phyloP scores from a whole-genome alignment of 92 coral and sea anemone genomes.

The Phenganax subtilis region DNA sequence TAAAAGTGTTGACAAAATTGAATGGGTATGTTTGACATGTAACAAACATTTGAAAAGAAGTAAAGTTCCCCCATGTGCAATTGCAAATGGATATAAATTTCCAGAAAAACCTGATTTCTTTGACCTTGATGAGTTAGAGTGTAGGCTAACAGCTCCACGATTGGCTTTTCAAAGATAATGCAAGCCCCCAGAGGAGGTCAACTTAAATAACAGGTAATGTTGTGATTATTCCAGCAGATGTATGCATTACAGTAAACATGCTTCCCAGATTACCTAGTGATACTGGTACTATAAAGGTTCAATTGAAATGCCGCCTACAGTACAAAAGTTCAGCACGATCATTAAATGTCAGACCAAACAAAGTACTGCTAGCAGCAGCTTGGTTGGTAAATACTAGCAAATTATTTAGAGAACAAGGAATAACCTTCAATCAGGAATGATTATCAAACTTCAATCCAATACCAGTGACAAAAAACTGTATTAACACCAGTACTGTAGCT shows the following conservation, averaged over 20 bases:
- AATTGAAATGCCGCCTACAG: slow-evolving; percentile 40
- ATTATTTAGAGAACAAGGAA: slow-evolving; percentile 40
- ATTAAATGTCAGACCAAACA: slow-evolving; percentile 47
- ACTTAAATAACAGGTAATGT: slow-evolving; percentile 39
- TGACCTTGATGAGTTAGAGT: slow-evolving; percentile 47
- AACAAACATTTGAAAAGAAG: slow-evolving; percentile 16
- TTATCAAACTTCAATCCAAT: neutral
- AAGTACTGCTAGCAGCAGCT: slow-evolving; percentile 38
- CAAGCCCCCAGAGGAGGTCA: slow-evolving; percentile 53
- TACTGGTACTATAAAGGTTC: slow-evolving; percentile 46
- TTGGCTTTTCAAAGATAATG: slow-evolving; percentile 50
- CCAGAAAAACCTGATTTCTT: slow-evolving; percentile 37
- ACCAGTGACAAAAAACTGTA: neutral
- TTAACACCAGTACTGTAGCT: neutral
- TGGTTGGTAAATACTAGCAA: slow-evolving; percentile 42
- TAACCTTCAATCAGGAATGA: slow-evolving; percentile 38
- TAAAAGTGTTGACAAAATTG: slow-evolving; percentile 49
- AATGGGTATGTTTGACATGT: slow-evolving; percentile 56
- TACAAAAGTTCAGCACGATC: slow-evolving; percentile 49
- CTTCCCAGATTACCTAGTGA: slow-evolving; percentile 39
- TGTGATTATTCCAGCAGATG: slow-evolving; percentile 46
- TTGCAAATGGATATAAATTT: slow-evolving; percentile 28
- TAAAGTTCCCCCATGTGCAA: slow-evolving; percentile 37
- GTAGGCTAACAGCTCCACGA: slow-evolving; percentile 38
- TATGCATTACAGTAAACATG: slow-evolving; percentile 38